Conservation (phyloP, 2,113 vertebrate species). For the Poicephalus gulielmi region DNA sequence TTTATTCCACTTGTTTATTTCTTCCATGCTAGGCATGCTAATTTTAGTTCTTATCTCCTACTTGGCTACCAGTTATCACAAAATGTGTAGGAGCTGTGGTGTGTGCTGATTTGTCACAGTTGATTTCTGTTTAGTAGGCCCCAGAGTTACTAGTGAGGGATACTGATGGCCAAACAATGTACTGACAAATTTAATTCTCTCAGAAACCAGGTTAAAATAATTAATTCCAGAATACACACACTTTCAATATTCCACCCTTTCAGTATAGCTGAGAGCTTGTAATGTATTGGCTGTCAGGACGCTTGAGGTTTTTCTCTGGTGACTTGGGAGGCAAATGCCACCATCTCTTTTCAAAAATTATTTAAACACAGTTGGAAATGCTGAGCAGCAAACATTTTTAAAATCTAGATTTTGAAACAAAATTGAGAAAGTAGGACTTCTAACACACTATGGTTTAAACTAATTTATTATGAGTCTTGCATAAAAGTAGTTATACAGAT, state of each 20-base stretch:
- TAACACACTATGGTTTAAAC: not conserved
- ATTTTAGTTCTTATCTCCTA: not conserved
- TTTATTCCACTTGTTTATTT: not conserved
- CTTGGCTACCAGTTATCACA: not conserved
- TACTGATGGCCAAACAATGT: not conserved
- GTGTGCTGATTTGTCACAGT: not conserved
- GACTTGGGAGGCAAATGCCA: fast-evolving
- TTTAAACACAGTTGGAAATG: not conserved
- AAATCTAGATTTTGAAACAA: not conserved
- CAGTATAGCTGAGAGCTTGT: not conserved
- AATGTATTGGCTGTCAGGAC: not conserved
- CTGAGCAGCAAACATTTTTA: not conserved
- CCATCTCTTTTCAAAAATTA: not conserved
- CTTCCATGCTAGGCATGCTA: not conserved
- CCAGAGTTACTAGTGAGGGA: not conserved
- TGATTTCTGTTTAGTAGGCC: not conserved
- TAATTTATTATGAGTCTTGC: not conserved
- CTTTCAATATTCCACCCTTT: not conserved
- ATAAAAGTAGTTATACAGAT: not conserved
- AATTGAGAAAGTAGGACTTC: not conserved
- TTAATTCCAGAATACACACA: not conserved
- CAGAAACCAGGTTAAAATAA: not conserved
- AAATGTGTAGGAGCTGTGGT: not conserved
- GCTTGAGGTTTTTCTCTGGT: not conserved
- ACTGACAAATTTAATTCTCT: not conserved